Base-by-base conservation (phyloP, 2,113 vertebrate species). In the Athene noctua region DNA sequence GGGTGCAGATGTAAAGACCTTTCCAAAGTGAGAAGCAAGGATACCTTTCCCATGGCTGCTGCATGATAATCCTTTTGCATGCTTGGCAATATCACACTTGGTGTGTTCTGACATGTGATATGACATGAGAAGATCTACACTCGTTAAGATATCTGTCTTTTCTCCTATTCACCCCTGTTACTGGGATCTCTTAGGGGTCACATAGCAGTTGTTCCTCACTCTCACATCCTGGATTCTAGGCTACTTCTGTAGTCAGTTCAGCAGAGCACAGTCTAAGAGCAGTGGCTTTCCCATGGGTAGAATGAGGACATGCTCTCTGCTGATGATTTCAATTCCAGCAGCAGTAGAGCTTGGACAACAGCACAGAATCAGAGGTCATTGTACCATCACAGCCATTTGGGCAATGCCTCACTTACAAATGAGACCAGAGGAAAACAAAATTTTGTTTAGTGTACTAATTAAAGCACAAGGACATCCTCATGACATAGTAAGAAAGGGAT, bases 1-100 rank as follows among this genome's bases (percentile, higher is more conserved):
- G 22, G 9, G 12, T 58, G 20, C 46, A 82, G 23, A 85, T 16
- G 8, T 17, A 54, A 61, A 92, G 81, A 62, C 13, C 23, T 62
- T 63, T 88, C 62, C 46, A 73, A 86, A 8, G 14, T 23, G n/a
- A 59, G 55, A 52, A 65, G 32, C 23, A 40, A 57, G 44, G 52
- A 54, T 30, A 17, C 11, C 10, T 72, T 89, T 36, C 30, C 46
- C 62, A 19, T 23, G 61, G 57, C 57, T 94, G 75, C 21, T 47
- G 46, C 5, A 17, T 3, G 20, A 74, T 9, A 77, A 82, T 9
- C 30, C 19, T 66, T 86, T 52, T 32, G 11, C 14, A 20, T 14
- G 15, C 27, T 2, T 10, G 40, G 30, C 61, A 44, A 21, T 38
- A 58, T 21, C 38, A 4, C 0, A 0, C 17, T 70, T 44, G 61